phyloP scores from a whole-genome alignment of 1,140 invertebrate genomes.

The Centruroides vittatus region DNA sequence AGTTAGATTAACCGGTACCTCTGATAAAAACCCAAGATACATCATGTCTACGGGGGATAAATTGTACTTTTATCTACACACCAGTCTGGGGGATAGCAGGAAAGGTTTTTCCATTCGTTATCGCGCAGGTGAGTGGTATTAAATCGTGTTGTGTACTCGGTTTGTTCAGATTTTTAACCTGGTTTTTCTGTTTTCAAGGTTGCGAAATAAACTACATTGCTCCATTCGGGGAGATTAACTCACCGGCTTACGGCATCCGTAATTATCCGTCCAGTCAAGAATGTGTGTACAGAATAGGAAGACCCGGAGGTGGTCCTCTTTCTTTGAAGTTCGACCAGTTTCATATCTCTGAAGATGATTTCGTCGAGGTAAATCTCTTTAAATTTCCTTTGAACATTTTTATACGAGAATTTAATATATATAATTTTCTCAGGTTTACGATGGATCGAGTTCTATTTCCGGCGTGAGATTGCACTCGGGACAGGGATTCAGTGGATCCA shows the following conservation, averaged over 20 bases:
- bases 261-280: slow-evolving; percentile 86
- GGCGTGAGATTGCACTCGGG: slow-evolving; percentile 74
- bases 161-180: background rate
- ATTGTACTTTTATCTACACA: slow-evolving; percentile 83
- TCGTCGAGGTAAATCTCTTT: slow-evolving; percentile 50
- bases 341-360: slow-evolving; percentile 68
- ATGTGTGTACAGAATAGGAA: slow-evolving; percentile 72
- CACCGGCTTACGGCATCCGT: slow-evolving; percentile 66
- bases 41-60: slow-evolving; percentile 80
- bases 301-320: slow-evolving; percentile 49
- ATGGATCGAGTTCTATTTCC: slow-evolving; percentile 1
- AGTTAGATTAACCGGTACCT: slow-evolving; percentile 56
- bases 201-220: slow-evolving; percentile 49
- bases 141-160: background rate
- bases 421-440: slow-evolving; percentile 3
- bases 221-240: slow-evolving; percentile 66
- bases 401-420: background rate
- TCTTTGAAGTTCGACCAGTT: slow-evolving; percentile 78
- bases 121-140: slow-evolving; percentile 38
- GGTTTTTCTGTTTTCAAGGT: slow-evolving; percentile 17
- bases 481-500: slow-evolving; percentile 66
- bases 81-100: slow-evolving; percentile 54
- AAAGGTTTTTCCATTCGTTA: slow-evolving; percentile 84
- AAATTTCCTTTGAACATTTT: background rate
- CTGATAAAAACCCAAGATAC: slow-evolving; percentile 36